Conservation (phyloP, 1,140 invertebrate genomes). For the Drosophila trapezifrons region DNA sequence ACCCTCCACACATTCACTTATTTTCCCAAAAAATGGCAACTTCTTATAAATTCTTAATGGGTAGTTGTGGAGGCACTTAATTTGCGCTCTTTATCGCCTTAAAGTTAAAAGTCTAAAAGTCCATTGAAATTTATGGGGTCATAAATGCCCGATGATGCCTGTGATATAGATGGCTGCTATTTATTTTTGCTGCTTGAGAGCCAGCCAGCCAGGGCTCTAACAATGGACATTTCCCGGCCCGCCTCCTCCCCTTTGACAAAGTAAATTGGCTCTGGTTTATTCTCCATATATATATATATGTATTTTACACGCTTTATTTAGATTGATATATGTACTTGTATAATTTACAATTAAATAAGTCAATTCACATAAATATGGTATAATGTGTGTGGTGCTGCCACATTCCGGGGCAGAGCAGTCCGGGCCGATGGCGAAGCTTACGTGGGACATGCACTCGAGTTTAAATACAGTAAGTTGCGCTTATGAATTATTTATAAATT, state of each 20-base stretch:
- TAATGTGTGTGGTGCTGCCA: constrained; percentile 21
- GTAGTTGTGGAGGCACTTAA: constrained; percentile 6
- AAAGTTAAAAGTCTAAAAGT: constrained; percentile 12
- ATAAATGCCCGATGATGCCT: constrained; percentile 10
- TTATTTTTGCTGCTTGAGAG: constrained; percentile 1
- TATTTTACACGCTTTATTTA: constrained; percentile 67
- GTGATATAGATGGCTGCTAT: constrained; percentile 9
- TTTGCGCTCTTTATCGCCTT: constrained; percentile 12
- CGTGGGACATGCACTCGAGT: constrained; percentile 23
- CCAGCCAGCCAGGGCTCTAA: neutral
- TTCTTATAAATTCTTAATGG: constrained; percentile 2
- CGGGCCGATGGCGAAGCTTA: constrained; percentile 38
- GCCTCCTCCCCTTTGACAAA: neutral
- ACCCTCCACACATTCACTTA: neutral
- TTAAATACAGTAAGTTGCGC: constrained; percentile 15
- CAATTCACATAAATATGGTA: constrained; percentile 68
- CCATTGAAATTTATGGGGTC: constrained; percentile 13
- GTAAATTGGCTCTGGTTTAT: constrained; percentile 4
- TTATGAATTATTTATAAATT: constrained; percentile 59
- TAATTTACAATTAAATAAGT: constrained; percentile 70
- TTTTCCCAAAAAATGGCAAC: neutral
- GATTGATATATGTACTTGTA: constrained; percentile 39
- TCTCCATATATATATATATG: constrained; percentile 37
- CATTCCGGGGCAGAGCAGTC: constrained; percentile 20
- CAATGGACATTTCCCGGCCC: neutral